Evolutionary conservation across 2,888 invertebrate genomes (phyloP), one percentile per base, ranked within the genome.

Genomic region (Pristionchus arcanus): DNA sequence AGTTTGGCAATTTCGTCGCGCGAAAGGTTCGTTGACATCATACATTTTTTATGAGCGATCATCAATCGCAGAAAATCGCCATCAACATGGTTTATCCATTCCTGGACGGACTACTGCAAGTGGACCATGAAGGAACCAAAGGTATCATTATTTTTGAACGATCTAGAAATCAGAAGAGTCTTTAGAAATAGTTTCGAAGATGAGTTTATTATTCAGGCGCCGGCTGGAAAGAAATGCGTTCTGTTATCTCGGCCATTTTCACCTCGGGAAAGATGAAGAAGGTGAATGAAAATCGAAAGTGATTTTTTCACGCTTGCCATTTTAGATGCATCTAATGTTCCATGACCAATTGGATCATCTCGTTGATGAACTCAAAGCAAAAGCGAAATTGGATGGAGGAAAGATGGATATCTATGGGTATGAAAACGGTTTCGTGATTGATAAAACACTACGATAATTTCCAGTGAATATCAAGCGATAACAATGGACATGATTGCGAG

Each of bases 171-270:
- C 25, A 7, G 4, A 1, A 63, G 7, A 25, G 42, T 3, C 4
- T 42, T 5, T 3, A 42, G 42, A 49, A 49, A 49, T 49, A 3
- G 42, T 49, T 49, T 9, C 9, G 9, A 13, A 49, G 11, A 49
- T 1, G 42, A 0, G 42, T n/a, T 25, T 1, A 0, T n/a, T 25
- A 7, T 89, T 21, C 55, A 53, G 90, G 90, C 15, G 84, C 96
- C 16, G 96, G 96, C 87, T 97, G 97, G 97, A 97, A 96, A 93
- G 96, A 96, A 85, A 95, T 97, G 49, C 96, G 97, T 28, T 92
- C 96, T 0, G 97, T 97, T 92, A 95, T 97, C 93, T 96, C 97
- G 0, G 97, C 97, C 0, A 96, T 97, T 0, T 97, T 97, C 94
- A 96, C 97, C 0, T 96, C 97, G 0, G 97, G 96, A 15, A 97